Base-by-base conservation (phyloP, 1,140 invertebrate genomes). In the Zaprionus gabonicus region DNA sequence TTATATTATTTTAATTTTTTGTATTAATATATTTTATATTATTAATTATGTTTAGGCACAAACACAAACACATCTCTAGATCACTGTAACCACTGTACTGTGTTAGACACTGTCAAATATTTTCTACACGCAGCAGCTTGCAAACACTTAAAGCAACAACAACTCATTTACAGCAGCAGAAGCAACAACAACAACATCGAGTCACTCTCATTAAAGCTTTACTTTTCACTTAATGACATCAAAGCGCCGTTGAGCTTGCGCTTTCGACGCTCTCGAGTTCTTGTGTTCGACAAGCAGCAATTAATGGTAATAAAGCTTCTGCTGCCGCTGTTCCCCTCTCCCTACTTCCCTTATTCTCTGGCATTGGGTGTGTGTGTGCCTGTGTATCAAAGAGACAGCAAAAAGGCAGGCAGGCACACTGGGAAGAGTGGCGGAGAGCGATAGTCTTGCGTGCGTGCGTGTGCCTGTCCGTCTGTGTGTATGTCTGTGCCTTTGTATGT, bases 221-320 rank as follows among this genome's bases (percentile, higher is more conserved):
- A 23, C 58, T 63, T 58, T 75, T 70, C 72, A 70, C 72, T 62
- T 56, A 41, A 70, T 55, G 58, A 64, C 58, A 75, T 75, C 66
- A 75, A 75, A 70, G 66, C 53, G 71, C 23, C 27, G 49, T 23
- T 28, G 15, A 38, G 64, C 65, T 74, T 46, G 36, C 65, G 17
- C 56, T 34, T 13, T 36, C 51, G 56, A 46, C 63, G 51, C 58
- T 34, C 62, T 64, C 49, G 28, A 70, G 66, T 74, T 74, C 66
- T 74, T 62, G 56, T 49, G 46, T 25, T 59, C 28, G 58, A 74
- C 71, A 63, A 46, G 31, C 67, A 51, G 53, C 67, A 59, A 75
- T 71, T 75, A 75, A 64, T 75, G 53, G 67, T 70, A 75, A 71
- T 71, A 75, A 75, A 75, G 67, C 66, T 62, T 62, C 60, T 41